Evolutionary conservation across 2,888 invertebrate genomes (phyloP).

Genomic region (Limulus polyphemus): DNA sequence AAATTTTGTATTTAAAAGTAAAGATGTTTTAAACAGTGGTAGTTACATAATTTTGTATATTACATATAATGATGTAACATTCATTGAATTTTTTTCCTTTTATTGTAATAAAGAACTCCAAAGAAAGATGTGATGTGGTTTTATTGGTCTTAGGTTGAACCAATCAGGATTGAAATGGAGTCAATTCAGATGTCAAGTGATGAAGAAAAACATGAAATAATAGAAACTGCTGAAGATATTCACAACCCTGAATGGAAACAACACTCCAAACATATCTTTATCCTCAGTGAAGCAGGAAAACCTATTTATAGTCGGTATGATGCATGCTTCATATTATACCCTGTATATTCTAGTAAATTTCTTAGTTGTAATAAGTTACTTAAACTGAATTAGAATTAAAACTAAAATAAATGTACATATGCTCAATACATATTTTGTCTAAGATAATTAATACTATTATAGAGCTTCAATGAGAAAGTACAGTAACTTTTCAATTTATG

Average conservation of each 20-base stretch:
- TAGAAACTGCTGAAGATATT: slow-evolving; percentile 8
- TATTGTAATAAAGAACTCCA: too few species aligned
- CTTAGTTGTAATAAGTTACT: background rate
- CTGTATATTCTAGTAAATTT: background rate
- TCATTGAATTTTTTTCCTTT: too few species aligned
- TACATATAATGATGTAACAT: too few species aligned
- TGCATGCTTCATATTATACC: slow-evolving; percentile 1
- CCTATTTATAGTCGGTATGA: slow-evolving; percentile 70
- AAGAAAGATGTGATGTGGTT: too few species aligned
- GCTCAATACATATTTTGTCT: background rate
- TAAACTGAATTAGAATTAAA: background rate
- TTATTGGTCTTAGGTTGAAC: too few species aligned
- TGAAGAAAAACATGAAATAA: background rate
- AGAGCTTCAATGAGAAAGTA: too few species aligned
- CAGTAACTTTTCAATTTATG: too few species aligned
- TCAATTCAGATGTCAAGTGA: background rate
- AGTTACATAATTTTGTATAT: too few species aligned
- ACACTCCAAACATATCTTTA: slow-evolving; percentile 48
- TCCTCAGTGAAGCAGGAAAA: slow-evolving; percentile 89
- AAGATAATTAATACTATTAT: background rate
- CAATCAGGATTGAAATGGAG: background rate
- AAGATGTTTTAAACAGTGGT: too few species aligned
- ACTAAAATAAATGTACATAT: background rate
- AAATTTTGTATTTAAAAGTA: too few species aligned
- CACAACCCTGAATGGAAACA: slow-evolving; percentile 17